Conservation (phyloP, 2,113 vertebrate species). For the Cyprinus carpio region DNA sequence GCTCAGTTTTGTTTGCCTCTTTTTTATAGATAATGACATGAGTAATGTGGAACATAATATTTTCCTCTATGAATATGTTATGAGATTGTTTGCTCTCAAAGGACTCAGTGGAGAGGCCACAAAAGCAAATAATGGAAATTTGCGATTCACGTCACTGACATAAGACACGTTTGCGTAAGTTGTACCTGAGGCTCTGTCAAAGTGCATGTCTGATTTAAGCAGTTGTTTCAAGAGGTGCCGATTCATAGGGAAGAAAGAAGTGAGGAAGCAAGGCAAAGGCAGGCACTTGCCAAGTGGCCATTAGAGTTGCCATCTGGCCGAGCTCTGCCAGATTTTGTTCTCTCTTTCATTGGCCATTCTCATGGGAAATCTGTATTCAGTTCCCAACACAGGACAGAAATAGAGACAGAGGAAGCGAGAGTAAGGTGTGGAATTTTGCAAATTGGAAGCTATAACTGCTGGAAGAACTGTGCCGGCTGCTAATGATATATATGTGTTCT, state of each 20-base stretch:
- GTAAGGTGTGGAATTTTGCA: conserved; percentile 25
- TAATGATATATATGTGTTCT: background rate
- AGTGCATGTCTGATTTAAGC: background rate
- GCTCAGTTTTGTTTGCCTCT: background rate
- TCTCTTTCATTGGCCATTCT: conserved; percentile 46
- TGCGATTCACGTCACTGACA: conserved; percentile 7
- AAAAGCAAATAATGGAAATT: conserved; percentile 5
- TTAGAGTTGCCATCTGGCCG: conserved; percentile 58
- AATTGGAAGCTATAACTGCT: conserved; percentile 32
- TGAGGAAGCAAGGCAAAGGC: conserved; percentile 28
- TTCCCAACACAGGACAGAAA: conserved; percentile 50
- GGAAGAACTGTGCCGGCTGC: background rate
- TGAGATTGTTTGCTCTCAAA: conserved; percentile 1
- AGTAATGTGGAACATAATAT: conserved; percentile 3
- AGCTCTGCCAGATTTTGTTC: conserved; percentile 54
- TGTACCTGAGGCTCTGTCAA: conserved; percentile 20
- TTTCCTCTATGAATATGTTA: background rate
- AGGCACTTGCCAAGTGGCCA: conserved; percentile 52
- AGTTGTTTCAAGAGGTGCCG: conserved; percentile 41
- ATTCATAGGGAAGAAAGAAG: conserved; percentile 39
- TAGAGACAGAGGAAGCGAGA: conserved; percentile 30
- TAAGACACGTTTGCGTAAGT: background rate
- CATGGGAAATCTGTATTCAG: conserved; percentile 50
- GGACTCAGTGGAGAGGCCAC: background rate
- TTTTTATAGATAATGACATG: conserved; percentile 9